These are phyloP conservation scores for Thaumatotibia leucotreta DNA, from an alignment of 1,140 invertebrate species.

Conservation along the genomic window DNA sequence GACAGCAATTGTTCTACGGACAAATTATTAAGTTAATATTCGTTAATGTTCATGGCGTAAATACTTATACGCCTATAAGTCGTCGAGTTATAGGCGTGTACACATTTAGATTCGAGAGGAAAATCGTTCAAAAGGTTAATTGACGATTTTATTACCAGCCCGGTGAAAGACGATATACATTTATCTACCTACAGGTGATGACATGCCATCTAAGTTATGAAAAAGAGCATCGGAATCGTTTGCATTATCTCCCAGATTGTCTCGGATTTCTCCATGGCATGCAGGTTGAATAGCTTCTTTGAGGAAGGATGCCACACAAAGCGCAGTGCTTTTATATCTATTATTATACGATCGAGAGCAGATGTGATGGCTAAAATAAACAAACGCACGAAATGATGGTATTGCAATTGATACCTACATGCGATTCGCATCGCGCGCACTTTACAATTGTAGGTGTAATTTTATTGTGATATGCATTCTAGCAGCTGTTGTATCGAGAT, in stretches of 20 bases:
- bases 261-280: not conserved
- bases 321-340: not conserved
- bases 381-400: not conserved
- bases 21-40: too few relatives aligned
- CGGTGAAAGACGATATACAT: not conserved
- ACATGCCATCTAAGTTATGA: not conserved
- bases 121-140: too few relatives aligned
- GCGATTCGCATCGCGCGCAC: too few relatives aligned
- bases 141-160: not conserved
- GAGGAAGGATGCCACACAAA: constrained; percentile 12
- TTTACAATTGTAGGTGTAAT: too few relatives aligned
- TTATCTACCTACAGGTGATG: not conserved
- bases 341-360: not conserved
- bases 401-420: not conserved
- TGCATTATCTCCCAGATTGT: constrained; percentile 5
- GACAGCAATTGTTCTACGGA: too few relatives aligned
- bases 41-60: too few relatives aligned
- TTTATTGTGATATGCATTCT: not conserved
- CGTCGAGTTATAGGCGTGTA: too few relatives aligned
- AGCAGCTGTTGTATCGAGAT: not conserved
- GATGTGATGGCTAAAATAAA: not conserved
- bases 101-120: too few relatives aligned
- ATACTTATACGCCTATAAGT: too few relatives aligned
- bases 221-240: not conserved
- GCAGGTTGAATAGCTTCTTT: not conserved